phyloP scores from a whole-genome alignment of 2,888 invertebrate genomes.

The Therioaphis trifolii region DNA sequence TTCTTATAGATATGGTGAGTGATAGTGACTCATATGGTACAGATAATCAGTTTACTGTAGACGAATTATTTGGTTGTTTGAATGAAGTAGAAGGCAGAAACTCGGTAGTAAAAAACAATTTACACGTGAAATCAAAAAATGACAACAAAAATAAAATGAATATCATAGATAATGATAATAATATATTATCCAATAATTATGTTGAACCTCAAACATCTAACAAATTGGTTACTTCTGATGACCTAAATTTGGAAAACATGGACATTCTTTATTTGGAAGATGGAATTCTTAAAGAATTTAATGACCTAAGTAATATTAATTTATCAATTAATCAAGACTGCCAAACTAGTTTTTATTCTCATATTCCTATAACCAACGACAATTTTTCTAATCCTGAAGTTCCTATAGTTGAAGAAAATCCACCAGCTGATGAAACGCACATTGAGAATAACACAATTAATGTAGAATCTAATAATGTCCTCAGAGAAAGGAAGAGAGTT shows the following conservation, averaged over 20 bases:
- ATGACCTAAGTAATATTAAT: constrained; percentile 15
- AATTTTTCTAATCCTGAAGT: constrained; percentile 9
- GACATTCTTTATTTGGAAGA: constrained; percentile 21
- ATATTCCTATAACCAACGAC: constrained; percentile 14
- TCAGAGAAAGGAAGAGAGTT: constrained; percentile 7
- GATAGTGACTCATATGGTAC: no score
- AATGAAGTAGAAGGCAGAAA: constrained; percentile 20
- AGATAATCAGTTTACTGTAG: constrained; percentile 1
- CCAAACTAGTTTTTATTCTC: constrained; percentile 10
- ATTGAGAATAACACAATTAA: constrained; percentile 15
- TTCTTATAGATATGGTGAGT: no score
- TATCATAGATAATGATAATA: constrained; percentile 23
- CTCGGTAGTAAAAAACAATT: constrained; percentile 22
- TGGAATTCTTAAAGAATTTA: constrained; percentile 3
- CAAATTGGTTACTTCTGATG: constrained; percentile 16
- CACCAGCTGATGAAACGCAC: background rate
- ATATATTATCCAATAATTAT: constrained; percentile 9
- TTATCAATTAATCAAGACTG: constrained; percentile 18
- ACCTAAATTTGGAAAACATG: constrained; percentile 16
- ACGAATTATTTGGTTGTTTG: constrained; percentile 18
- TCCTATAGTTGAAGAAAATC: constrained; percentile 25
- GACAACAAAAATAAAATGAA: constrained; percentile 19
- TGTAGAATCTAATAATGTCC: background rate
- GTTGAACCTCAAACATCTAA: constrained; percentile 18
- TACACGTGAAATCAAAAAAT: constrained; percentile 17